Percentiles rank a stretch among this genome's conserved stretches.
phyloP scores from a whole-genome alignment of 2,888 invertebrate genomes.

The Brenthis hecate region DNA sequence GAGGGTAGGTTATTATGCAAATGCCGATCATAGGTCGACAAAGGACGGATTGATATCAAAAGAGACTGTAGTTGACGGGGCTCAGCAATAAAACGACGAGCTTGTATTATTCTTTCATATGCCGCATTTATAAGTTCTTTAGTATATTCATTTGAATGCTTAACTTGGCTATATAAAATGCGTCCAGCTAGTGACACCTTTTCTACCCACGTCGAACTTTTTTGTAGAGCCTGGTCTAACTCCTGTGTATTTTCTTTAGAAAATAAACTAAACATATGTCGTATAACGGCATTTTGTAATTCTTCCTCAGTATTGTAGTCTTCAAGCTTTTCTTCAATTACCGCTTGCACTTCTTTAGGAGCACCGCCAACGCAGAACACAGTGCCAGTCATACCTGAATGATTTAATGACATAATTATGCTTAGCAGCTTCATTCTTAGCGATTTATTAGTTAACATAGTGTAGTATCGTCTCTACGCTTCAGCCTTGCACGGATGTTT shows the following conservation, averaged over 20 bases:
- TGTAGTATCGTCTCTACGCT: no score
- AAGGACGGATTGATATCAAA: slow-evolving; percentile 47
- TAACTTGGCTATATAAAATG: slow-evolving; percentile 50
- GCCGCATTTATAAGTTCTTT: slow-evolving; percentile 51
- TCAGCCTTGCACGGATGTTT: no score
- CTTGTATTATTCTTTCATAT: slow-evolving; percentile 45
- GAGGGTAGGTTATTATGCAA: slow-evolving; percentile 46
- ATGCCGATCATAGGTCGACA: slow-evolving; percentile 35
- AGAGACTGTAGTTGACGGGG: slow-evolving; percentile 47
- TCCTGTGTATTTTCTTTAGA: slow-evolving; percentile 33
- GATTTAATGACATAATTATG: no score
- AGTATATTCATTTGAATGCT: slow-evolving; percentile 59
- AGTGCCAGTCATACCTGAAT: slow-evolving; percentile 54
- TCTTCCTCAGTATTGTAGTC: slow-evolving; percentile 46
- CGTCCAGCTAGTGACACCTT: slow-evolving; percentile 51
- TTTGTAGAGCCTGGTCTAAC: slow-evolving; percentile 36
- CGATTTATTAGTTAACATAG: no score
- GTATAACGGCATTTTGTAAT: slow-evolving; percentile 52
- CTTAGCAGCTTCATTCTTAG: no score
- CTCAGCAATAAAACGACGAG: slow-evolving; percentile 38
- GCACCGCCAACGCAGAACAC: slow-evolving; percentile 57
- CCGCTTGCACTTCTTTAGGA: slow-evolving; percentile 54
- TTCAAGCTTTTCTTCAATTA: no score
- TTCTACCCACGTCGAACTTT: slow-evolving; percentile 47
- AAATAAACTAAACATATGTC: slow-evolving; percentile 57